Base-by-base conservation (phyloP, 2,888 invertebrate genomes). In the Tridacna gigas region DNA sequence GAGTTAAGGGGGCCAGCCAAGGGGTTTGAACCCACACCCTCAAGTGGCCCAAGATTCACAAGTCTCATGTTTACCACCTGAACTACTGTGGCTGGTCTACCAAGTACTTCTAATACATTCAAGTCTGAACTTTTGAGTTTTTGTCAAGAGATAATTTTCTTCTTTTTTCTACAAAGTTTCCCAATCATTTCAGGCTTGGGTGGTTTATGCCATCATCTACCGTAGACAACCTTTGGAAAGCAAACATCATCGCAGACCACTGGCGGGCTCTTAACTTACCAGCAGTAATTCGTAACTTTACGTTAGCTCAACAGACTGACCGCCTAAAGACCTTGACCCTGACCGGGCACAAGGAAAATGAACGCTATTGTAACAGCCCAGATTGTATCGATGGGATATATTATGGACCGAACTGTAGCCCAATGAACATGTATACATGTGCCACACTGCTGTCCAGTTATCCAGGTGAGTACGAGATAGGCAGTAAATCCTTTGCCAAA, bases 331-430 rank as follows among this genome's bases (percentile, higher is more conserved):
- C 78, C 74, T 56, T 87, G 22, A 89, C 90, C n/a, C 79, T 65
- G 18, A 86, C 81, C 1, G 86, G 84, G 9, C 80, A 79, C 48
- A 76, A 65, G n/a, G 77, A 75, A 9, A 51, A 75, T 22, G 80
- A 79, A 48, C 82, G 88, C 77, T 87, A 86, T 77, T 90, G 90
- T 82, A 84, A 83, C 79, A 79, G 76, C 22, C 81, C 80, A 3
- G 95, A 94, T 83, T 96, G 96, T 91, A 90, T 94, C 5, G 94
- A 95, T 15, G 96, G 96, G 80, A 95, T 96, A 89, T 96, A 96
- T 93, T 95, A 95, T 65, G 90, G 89, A 3, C 88, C 90, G 7
- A 84, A 88, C 15, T 91, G 92, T 82, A 84, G 82, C 51, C 86
- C 86, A 12, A 86, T 86, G 4, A 88, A 88, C 65, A 80, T 86